These are phyloP conservation scores for Atta cephalotes DNA, from an alignment of 1,140 invertebrate genomes.

Conservation along the genomic window DNA sequence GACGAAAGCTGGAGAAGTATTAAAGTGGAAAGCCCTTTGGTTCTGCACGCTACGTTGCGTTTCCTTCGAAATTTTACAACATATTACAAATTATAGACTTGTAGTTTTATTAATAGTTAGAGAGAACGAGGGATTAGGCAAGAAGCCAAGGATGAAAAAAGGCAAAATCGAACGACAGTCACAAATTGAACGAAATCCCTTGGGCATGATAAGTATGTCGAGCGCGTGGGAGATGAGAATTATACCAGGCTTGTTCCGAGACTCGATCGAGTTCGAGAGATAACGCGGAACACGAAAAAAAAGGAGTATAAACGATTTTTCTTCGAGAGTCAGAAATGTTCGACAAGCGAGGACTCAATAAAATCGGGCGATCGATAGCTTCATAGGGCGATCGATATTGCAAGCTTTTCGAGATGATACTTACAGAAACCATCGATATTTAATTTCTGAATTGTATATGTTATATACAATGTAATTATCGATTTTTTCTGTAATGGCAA, in stretches of 20 bases:
- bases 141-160: slow-evolving; percentile 12
- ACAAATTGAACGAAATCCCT: slow-evolving; percentile 76
- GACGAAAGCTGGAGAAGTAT: slow-evolving; percentile 9
- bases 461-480: slow-evolving; percentile 4
- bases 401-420: not conserved
- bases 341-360: slow-evolving; percentile 14
- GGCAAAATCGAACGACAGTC: slow-evolving; percentile 52
- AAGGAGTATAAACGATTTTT: slow-evolving; percentile 28
- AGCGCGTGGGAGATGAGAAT: slow-evolving; percentile 46
- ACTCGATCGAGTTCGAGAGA: slow-evolving; percentile 22
- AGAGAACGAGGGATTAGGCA: not conserved
- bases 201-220: slow-evolving; percentile 66
- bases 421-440: slow-evolving; percentile 27
- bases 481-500: not conserved
- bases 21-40: not conserved
- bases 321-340: slow-evolving; percentile 49
- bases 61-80: not conserved
- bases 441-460: slow-evolving; percentile 34
- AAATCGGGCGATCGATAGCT: slow-evolving; percentile 20
- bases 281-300: slow-evolving; percentile 42
- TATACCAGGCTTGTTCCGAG: not conserved
- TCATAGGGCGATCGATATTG: not conserved
- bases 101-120: slow-evolving; percentile 33
- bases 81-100: not conserved
- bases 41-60: not conserved